These are phyloP conservation scores for Drosophila prostipennis DNA, from an alignment of 2,888 invertebrate species.

Conservation along the genomic window DNA sequence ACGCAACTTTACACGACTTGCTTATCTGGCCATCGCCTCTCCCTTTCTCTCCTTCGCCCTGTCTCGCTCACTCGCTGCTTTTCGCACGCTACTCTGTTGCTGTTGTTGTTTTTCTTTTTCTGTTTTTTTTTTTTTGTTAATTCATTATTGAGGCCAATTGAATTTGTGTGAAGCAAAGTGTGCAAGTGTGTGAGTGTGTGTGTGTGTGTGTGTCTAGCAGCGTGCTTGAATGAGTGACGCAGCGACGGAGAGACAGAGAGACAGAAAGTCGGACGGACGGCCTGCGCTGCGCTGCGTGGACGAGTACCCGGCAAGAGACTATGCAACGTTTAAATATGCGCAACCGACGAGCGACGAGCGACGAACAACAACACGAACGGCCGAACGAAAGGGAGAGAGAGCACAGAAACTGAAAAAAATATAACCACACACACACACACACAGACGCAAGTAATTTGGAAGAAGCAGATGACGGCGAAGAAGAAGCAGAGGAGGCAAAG, in stretches of 20 bases:
- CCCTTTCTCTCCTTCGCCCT: slow-evolving; percentile 18
- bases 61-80: slow-evolving; percentile 43
- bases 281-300: slow-evolving; percentile 58
- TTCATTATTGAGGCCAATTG: slow-evolving; percentile 77
- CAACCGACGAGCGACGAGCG: slow-evolving; percentile 68
- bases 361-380: slow-evolving; percentile 59
- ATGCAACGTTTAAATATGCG: slow-evolving; percentile 80
- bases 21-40: slow-evolving; percentile 28
- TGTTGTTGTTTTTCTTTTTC: slow-evolving; percentile 21
- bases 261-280: slow-evolving; percentile 53
- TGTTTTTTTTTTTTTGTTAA: slow-evolving; percentile 66
- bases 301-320: slow-evolving; percentile 82
- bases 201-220: slow-evolving; percentile 59
- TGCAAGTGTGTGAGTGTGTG: slow-evolving; percentile 16
- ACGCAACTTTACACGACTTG: slow-evolving; percentile 53
- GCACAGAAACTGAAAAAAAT: slow-evolving; percentile 49
- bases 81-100: slow-evolving; percentile 67
- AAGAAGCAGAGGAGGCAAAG: slow-evolving; percentile 34
- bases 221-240: slow-evolving; percentile 77
- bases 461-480: slow-evolving; percentile 39
- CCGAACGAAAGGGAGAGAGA: slow-evolving; percentile 62
- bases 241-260: slow-evolving; percentile 36
- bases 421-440: slow-evolving; percentile 33
- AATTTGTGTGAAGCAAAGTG: slow-evolving; percentile 62
- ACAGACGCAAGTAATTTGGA: slow-evolving; percentile 63